phyloP scores from a whole-genome alignment of 2,888 invertebrate species.

The Scaptomyza tumidula region DNA sequence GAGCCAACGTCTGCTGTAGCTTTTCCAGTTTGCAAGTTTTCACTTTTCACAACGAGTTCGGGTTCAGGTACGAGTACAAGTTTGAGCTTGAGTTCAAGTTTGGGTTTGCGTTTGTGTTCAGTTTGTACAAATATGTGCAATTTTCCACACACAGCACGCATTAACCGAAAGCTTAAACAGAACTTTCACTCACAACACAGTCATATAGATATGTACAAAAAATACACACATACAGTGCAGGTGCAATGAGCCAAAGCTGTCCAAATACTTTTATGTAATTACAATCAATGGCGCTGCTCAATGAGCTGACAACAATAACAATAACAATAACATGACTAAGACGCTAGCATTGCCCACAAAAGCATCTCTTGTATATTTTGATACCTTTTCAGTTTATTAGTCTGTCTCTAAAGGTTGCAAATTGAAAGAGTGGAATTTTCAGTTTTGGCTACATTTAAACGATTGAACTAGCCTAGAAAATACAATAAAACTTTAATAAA shows the following conservation, averaged over 20 bases:
- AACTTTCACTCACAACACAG: slow-evolving; percentile 63
- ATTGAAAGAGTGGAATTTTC: not conserved
- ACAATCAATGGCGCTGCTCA: slow-evolving; percentile 38
- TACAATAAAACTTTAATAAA: no score
- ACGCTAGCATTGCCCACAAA: slow-evolving; percentile 9
- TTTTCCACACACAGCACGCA: slow-evolving; percentile 52
- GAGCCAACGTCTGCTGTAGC: slow-evolving; percentile 48
- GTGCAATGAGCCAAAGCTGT: slow-evolving; percentile 68
- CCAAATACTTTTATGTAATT: slow-evolving; percentile 68
- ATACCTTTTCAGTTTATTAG: not conserved
- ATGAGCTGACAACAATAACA: slow-evolving; percentile 54
- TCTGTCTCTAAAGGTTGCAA: not conserved
- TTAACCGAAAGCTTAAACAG: slow-evolving; percentile 35
- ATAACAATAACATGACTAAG: slow-evolving; percentile 25
- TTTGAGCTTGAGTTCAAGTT: slow-evolving; percentile 13
- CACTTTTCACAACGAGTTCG: slow-evolving; percentile 74
- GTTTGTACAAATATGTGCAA: slow-evolving; percentile 47
- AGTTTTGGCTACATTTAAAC: not conserved
- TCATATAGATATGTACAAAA: slow-evolving; percentile 7
- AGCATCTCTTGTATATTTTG: not conserved
- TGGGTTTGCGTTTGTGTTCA: not conserved
- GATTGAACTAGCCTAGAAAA: no score
- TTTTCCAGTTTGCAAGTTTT: slow-evolving; percentile 75
- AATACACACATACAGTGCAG: slow-evolving; percentile 20
- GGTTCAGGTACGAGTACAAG: slow-evolving; percentile 13